Evolutionary conservation across 2,113 vertebrate species (phyloP), one percentile per base, ranked within the genome.

Genomic region (Neotragus pygmaeus): DNA sequence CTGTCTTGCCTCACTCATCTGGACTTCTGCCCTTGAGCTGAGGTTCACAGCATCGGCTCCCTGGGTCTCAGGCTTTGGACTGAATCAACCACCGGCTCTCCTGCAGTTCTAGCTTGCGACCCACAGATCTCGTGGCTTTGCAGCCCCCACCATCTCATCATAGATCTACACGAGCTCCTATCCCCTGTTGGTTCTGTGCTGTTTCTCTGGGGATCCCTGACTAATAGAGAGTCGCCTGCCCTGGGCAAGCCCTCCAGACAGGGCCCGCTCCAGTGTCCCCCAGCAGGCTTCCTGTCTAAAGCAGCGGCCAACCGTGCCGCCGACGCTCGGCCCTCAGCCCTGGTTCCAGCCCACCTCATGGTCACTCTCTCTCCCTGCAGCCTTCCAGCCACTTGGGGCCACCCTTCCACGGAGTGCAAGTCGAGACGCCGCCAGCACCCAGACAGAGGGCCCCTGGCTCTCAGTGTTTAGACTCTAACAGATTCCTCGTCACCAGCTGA

Each of bases 351-450:
- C 53, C 23, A 9, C 8, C 77, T 51, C 19, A 23, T 8, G 30
- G 39, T 33, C 8, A 12, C 57, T 2, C 23, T 33, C n/a, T 8
- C n/a, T 11, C 36, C 53, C 60, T 2, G 0, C 19, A 75, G 49
- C 58, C n/a, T 19, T 13, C 4, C 1, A 2, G 55, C 62, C 45
- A 21, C 33, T 82, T 11, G 33, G 45, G 14, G 23, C 0, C 7
- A n/a, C 4, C 75, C 47, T 17, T 51, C n/a, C 60, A 45, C 1
- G 1, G 3, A 49, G 43, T 28, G 39, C 12, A 39, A 89, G 51
- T 30, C 36, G 36, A 33, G 73, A 64, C 23, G 7, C 25, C 1
- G 28, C 75, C 27, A 13, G 43, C 12, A 14, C 15, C 39, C 5
- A 58, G 47, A 12, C 8, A 8, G 6, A 9, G 7, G 51, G 73